A percentile compares a stretch with the other conserved stretches of the same genome.
These are phyloP conservation scores for Troides helena DNA, from an alignment of 2,888 invertebrate species.

Conservation along the genomic window DNA sequence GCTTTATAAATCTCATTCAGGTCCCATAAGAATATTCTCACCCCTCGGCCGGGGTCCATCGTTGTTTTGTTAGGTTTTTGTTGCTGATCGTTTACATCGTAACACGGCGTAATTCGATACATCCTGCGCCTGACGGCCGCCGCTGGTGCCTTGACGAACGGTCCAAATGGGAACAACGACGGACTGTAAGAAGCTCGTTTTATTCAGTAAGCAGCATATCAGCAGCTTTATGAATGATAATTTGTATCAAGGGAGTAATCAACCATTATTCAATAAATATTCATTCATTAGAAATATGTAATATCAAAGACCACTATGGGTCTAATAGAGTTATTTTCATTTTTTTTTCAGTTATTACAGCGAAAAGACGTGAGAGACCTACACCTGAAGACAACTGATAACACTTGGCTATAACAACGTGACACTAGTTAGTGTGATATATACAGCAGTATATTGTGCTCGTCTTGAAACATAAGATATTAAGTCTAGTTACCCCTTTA, in stretches of 20 bases:
- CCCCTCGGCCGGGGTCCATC: conserved; percentile 50
- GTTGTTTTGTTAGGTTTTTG: conserved; percentile 62
- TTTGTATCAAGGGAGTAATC: neutral
- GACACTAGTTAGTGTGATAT: too few species aligned
- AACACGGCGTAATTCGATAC: conserved; percentile 74
- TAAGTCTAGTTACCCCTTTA: too few species aligned
- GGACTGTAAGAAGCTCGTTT: conserved; percentile 28
- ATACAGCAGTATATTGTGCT: too few species aligned
- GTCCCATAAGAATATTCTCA: conserved; percentile 71
- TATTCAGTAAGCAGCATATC: conserved; percentile 7
- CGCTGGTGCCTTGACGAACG: conserved; percentile 37
- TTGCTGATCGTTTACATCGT: conserved; percentile 73
- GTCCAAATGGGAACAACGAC: conserved; percentile 39
- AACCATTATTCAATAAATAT: neutral
- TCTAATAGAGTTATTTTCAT: too few species aligned
- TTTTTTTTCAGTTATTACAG: too few species aligned
- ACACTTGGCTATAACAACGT: too few species aligned
- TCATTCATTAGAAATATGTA: too few species aligned
- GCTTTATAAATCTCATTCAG: conserved; percentile 72
- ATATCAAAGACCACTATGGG: too few species aligned
- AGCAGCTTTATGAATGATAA: conserved; percentile 21
- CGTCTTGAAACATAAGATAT: too few species aligned
- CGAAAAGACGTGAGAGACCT: too few species aligned
- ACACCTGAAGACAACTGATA: too few species aligned
- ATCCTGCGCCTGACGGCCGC: conserved; percentile 68